These are phyloP conservation scores for Vanessa tameamea DNA, from an alignment of 1,140 invertebrate genomes.

Conservation along the genomic window DNA sequence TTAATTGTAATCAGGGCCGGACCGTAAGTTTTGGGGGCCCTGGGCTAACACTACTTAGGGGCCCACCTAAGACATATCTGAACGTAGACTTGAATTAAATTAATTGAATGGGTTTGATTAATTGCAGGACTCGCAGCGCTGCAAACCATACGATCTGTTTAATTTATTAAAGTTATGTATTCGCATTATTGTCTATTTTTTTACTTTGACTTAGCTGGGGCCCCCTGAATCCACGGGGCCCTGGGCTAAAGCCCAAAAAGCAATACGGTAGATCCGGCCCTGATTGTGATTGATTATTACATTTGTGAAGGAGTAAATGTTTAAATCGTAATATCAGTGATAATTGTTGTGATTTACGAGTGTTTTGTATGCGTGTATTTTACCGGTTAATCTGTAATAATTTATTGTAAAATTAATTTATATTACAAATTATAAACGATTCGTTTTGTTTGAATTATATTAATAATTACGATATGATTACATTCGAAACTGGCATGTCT, in stretches of 20 bases:
- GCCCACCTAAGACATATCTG: too few relatives aligned
- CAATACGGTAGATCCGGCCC: too few relatives aligned
- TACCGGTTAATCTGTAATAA: background rate
- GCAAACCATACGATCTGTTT: background rate
- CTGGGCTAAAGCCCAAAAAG: too few relatives aligned
- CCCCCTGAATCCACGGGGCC: too few relatives aligned
- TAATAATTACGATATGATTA: background rate
- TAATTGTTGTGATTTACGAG: constrained; percentile 11
- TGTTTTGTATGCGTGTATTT: background rate
- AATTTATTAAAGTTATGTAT: background rate
- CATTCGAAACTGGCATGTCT: too few relatives aligned
- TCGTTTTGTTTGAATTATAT: background rate
- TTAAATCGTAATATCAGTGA: constrained; percentile 7
- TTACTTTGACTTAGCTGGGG: background rate
- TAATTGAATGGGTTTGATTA: too few relatives aligned
- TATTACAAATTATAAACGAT: background rate
- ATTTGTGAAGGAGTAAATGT: background rate
- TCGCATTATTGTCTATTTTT: background rate
- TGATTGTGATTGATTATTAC: background rate
- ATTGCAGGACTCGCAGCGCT: too few relatives aligned
- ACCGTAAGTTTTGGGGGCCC: too few relatives aligned
- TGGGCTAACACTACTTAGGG: too few relatives aligned
- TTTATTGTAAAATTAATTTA: constrained; percentile 15
- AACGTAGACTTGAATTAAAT: too few relatives aligned
- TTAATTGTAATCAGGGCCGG: background rate